These are phyloP conservation scores for Coleophora deauratella DNA, from an alignment of 2,888 invertebrate genomes.

Conservation along the genomic window DNA sequence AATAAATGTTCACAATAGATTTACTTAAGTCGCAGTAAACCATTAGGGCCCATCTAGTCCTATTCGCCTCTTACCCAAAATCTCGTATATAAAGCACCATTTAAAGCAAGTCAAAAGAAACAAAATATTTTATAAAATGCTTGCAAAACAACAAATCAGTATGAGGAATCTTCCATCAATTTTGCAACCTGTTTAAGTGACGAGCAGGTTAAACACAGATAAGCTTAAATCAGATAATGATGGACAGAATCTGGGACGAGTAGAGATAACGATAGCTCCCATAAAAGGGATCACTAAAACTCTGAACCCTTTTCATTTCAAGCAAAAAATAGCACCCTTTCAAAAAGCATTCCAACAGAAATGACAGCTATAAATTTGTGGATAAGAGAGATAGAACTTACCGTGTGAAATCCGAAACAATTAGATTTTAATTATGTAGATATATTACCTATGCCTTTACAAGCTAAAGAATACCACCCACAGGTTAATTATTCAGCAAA, in stretches of 20 bases:
- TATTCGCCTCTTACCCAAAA: too few relatives aligned
- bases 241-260: conserved; percentile 27
- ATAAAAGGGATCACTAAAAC: conserved; percentile 19
- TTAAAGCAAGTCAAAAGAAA: too few relatives aligned
- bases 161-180: conserved; percentile 1
- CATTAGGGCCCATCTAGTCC: too few relatives aligned
- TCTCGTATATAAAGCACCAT: too few relatives aligned
- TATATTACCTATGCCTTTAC: conserved; percentile 35
- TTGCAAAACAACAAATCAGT: background rate
- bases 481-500: conserved; percentile 38
- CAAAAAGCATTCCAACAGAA: too few relatives aligned
- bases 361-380: background rate
- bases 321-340: too few relatives aligned
- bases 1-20: too few relatives aligned
- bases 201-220: conserved; percentile 19
- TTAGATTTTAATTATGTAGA: conserved; percentile 26
- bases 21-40: too few relatives aligned
- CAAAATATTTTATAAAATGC: background rate
- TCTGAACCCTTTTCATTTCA: conserved; percentile 1
- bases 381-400: background rate
- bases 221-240: conserved; percentile 22
- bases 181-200: background rate
- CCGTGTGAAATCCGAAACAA: conserved; percentile 18
- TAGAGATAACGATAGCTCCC: conserved; percentile 28
- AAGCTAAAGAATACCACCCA: conserved; percentile 46